Evolutionary conservation across 2,888 invertebrate species (phyloP).

Genomic region (Stenotaenia linearis): DNA sequence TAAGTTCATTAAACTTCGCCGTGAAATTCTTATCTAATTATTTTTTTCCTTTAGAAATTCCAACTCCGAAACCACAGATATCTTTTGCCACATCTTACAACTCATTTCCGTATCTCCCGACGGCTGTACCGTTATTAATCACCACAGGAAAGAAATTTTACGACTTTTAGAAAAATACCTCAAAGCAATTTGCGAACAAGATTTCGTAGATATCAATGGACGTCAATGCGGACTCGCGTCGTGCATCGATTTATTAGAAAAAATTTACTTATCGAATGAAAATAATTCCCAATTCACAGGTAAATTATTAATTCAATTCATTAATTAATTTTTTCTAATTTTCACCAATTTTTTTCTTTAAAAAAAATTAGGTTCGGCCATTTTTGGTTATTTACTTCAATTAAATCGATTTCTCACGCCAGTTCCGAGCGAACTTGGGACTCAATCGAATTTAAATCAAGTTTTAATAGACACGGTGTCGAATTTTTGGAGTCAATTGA

Average conservation of each 20-base stretch:
- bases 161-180: background rate
- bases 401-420: background rate
- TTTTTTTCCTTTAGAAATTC: background rate
- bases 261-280: background rate
- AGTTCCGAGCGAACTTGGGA: background rate
- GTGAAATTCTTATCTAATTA: too few species aligned
- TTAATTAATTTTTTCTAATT: background rate
- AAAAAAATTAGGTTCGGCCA: background rate
- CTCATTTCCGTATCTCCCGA: background rate
- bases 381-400: background rate
- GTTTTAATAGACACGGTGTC: background rate
- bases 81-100: constrained; percentile 22
- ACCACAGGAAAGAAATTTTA: background rate
- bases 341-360: background rate
- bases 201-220: constrained; percentile 21
- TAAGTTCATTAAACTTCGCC: too few species aligned
- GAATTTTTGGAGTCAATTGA: constrained; percentile 17
- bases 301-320: background rate
- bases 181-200: constrained; percentile 21
- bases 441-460: background rate
- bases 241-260: background rate
- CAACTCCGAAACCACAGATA: background rate
- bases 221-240: constrained; percentile 32
- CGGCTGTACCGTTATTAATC: background rate
- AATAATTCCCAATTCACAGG: background rate